Evolutionary conservation across 2,888 invertebrate genomes (phyloP), one percentile per base, ranked within the genome.

Genomic region (Drosophila cracens): DNA sequence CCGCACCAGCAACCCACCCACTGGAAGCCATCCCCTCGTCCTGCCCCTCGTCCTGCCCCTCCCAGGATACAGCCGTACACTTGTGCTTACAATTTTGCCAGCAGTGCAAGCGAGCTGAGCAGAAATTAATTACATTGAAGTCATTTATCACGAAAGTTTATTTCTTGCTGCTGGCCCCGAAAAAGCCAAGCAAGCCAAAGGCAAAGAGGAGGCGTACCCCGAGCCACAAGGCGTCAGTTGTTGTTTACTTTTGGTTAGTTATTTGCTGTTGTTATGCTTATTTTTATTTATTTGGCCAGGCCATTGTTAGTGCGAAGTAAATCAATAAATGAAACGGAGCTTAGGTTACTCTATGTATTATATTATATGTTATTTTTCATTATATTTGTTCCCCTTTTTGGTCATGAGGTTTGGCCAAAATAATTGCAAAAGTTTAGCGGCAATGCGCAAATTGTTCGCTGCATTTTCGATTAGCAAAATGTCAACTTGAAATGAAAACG

Each of bases 131-230:
- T 87, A 87, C 87, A 87, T 90, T 90, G 87, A 90, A 90, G 87
- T 90, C 90, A 87, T 87, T 87, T 87, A 90, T 87, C 87, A 87
- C 88, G 89, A 89, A 87, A 87, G 87, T 87, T 89, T 89, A 87
- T 89, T 87, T 87, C 88, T 87, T 85, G 88, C 86, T 72, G 33
- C 69, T 25, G 61, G 65, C 38, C 61, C 67, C 38, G 60, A 68
- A 66, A 60, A 46, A 65, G 52, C 6, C 63, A 38, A 38, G 18
- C 31, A 13, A 31, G 51, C 46, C 38, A 67, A 52, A 64, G 65
- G 67, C 67, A 73, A 67, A 63, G 64, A 56, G 68, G 61, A 51
- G 57, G 21, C 40, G 38, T 29, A 43, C 31, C 43, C 57, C 36
- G 58, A 81, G 73, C 89, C 83, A 76, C 87, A 79, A 81, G 76